A percentile compares a stretch with the other conserved stretches of the same genome.
Evolutionary conservation across 2,888 invertebrate species (phyloP).

Genomic region (Eupithecia vulgata): DNA sequence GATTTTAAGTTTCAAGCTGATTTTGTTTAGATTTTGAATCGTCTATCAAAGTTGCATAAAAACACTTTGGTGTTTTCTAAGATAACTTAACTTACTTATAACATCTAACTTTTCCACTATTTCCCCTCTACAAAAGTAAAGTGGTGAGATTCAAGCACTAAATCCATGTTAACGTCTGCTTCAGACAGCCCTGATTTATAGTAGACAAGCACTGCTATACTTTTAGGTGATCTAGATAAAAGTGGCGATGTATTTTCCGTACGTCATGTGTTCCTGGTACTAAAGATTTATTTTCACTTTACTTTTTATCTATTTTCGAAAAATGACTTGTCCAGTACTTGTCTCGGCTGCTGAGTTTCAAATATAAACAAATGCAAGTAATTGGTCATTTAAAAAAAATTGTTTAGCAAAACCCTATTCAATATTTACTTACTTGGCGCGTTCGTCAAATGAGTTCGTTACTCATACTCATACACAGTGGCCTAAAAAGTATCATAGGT

Average conservation of each 20-base stretch:
- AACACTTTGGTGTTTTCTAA: too few relatives aligned
- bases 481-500: background rate
- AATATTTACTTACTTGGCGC: too few relatives aligned
- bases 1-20: too few relatives aligned
- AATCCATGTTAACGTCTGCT: conserved; percentile 39
- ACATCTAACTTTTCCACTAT: conserved; percentile 13
- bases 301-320: conserved; percentile 13
- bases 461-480: background rate
- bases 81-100: background rate
- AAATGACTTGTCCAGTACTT: background rate
- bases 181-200: conserved; percentile 42
- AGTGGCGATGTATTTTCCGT: conserved; percentile 21
- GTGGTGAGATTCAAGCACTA: conserved; percentile 40
- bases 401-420: too few relatives aligned
- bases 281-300: conserved; percentile 12
- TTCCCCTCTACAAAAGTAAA: conserved; percentile 29
- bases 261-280: conserved; percentile 19
- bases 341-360: background rate
- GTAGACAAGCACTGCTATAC: conserved; percentile 27
- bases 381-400: too few relatives aligned
- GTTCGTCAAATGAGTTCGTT: background rate
- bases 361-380: too few relatives aligned
- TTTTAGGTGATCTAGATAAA: conserved; percentile 39
- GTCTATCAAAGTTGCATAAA: too few relatives aligned
- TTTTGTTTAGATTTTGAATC: too few relatives aligned